Evolutionary conservation across 2,888 invertebrate species (phyloP).

Genomic region (Thera britannica): DNA sequence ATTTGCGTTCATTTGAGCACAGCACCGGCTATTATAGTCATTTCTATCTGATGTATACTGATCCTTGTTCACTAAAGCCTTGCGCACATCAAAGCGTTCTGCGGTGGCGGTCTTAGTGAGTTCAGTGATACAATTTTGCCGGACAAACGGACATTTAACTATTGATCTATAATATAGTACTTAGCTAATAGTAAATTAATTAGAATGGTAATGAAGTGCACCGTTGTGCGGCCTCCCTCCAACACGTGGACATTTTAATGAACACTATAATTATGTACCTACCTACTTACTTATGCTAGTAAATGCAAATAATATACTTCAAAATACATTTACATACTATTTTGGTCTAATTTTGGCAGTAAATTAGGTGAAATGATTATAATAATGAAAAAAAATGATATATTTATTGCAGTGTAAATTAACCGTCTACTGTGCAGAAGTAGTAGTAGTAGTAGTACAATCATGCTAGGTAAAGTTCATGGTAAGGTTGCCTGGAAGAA

Average conservation of each 20-base stretch:
- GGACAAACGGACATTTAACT: neutral
- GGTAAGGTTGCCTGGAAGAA: too few species aligned
- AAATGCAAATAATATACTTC: constrained; percentile 14
- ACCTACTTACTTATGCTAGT: constrained; percentile 13
- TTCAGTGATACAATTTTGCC: constrained; percentile 17
- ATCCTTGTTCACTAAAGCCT: constrained; percentile 1
- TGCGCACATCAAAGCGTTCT: too few species aligned
- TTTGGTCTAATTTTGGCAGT: constrained; percentile 24
- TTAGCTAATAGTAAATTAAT: constrained; percentile 9
- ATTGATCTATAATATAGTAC: neutral
- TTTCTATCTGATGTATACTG: constrained; percentile 12
- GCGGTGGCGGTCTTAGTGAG: too few species aligned
- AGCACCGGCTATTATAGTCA: too few species aligned
- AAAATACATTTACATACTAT: constrained; percentile 10
- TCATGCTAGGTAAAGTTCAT: too few species aligned
- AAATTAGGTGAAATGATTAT: constrained; percentile 20
- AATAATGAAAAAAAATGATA: neutral
- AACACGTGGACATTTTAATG: constrained; percentile 21
- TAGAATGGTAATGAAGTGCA: constrained; percentile 6
- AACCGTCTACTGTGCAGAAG: too few species aligned
- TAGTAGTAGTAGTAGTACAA: too few species aligned
- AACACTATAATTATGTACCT: neutral
- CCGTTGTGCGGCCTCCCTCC: constrained; percentile 16
- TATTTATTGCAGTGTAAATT: neutral
- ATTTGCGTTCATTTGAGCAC: neutral